phyloP scores from a whole-genome alignment of 2,113 vertebrate species.

The Lucifuga dentata region DNA sequence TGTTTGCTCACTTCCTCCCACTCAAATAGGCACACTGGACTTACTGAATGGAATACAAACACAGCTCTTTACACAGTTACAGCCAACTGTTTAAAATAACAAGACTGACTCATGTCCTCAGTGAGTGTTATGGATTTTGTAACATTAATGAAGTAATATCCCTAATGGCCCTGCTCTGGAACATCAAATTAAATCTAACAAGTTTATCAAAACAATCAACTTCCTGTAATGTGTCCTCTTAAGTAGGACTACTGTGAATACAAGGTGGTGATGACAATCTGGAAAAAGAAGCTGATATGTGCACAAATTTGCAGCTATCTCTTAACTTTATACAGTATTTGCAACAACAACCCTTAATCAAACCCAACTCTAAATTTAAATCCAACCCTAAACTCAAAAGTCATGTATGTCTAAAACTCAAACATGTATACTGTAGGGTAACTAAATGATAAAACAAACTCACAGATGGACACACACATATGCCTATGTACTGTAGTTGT shows the following conservation, averaged over 20 bases:
- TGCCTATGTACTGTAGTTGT: conserved; percentile 29
- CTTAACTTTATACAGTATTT: no score
- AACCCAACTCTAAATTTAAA: not conserved
- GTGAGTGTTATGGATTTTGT: not conserved
- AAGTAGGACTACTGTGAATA: not conserved
- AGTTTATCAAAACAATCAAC: conserved; percentile 20
- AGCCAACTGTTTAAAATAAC: not conserved
- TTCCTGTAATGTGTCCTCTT: conserved; percentile 13
- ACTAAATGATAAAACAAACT: not conserved
- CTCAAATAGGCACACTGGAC: not conserved
- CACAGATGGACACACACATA: not conserved
- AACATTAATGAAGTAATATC: conserved; percentile 22
- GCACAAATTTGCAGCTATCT: not conserved
- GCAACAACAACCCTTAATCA: no score
- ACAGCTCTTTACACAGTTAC: not conserved
- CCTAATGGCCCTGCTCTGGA: not conserved
- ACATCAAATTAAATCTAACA: not conserved
- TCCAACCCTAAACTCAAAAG: not conserved
- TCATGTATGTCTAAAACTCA: not conserved
- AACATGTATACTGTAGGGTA: not conserved
- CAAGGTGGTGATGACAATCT: not conserved
- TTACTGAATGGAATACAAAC: not conserved
- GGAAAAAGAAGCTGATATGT: not conserved
- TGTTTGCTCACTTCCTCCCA: no score
- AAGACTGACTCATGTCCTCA: not conserved